phyloP scores from a whole-genome alignment of 2,797 vertebrate genomes.

The Premnoplex brunnescens region DNA sequence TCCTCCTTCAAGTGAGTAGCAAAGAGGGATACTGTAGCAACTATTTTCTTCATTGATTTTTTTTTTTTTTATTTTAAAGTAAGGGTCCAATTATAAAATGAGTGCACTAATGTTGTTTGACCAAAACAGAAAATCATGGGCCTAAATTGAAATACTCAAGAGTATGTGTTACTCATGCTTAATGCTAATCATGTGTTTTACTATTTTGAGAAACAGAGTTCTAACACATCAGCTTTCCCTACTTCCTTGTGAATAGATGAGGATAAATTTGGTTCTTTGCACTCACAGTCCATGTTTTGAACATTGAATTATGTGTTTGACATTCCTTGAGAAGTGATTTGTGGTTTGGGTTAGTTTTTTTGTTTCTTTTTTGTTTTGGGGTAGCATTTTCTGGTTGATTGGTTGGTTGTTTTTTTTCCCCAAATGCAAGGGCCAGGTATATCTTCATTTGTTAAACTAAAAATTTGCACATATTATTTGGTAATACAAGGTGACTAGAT shows the following conservation, averaged over 20 bases:
- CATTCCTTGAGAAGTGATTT: not conserved
- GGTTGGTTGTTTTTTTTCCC: not conserved
- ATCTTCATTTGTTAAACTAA: not conserved
- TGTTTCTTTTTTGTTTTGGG: not conserved
- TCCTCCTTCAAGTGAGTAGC: not conserved
- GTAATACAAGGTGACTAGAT: not conserved
- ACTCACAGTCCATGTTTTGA: not conserved
- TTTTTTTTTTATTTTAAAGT: not conserved
- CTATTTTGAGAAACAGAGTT: not conserved
- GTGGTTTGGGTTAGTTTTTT: not conserved
- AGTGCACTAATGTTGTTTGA: not conserved
- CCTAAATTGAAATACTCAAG: not conserved
- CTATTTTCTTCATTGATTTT: not conserved
- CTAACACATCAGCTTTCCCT: not conserved
- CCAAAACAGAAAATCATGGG: not conserved
- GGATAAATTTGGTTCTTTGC: not conserved
- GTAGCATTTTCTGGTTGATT: not conserved
- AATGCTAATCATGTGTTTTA: not conserved
- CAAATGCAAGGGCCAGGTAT: not conserved
- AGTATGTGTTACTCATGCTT: not conserved
- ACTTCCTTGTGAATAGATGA: not conserved
- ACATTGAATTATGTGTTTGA: not conserved
- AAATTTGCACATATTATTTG: not conserved
- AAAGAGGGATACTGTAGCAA: not conserved
- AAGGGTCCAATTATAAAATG: not conserved